These are phyloP conservation scores for Leucophenga montana DNA, from an alignment of 2,888 invertebrate genomes.

Conservation along the genomic window DNA sequence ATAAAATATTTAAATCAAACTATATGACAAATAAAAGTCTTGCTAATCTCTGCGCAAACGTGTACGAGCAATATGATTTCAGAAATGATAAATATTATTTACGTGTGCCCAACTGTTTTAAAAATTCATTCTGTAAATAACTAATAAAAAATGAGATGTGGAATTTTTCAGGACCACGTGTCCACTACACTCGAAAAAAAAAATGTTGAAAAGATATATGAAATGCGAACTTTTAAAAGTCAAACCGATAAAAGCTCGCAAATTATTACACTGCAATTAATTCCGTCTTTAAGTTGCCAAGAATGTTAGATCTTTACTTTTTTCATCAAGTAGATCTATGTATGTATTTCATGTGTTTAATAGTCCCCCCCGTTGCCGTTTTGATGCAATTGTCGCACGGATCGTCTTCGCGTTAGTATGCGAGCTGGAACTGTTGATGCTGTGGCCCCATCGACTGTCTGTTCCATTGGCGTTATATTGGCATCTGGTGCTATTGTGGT, in stretches of 20 bases:
- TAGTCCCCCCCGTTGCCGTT: conserved; percentile 52
- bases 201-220: no score
- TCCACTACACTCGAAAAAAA: not conserved
- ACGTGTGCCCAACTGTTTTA: not conserved
- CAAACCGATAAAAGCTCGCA: not conserved
- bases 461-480: conserved; percentile 24
- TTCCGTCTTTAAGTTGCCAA: not conserved
- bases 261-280: not conserved
- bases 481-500: conserved; percentile 30
- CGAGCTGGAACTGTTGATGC: conserved; percentile 43
- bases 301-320: not conserved
- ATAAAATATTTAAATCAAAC: conserved; percentile 5
- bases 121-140: not conserved
- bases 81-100: not conserved
- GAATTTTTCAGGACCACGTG: not conserved
- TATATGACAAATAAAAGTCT: conserved; percentile 19
- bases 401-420: conserved; percentile 65
- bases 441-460: conserved; percentile 39
- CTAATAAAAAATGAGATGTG: not conserved
- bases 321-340: not conserved
- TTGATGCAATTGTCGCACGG: conserved; percentile 60
- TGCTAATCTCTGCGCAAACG: conserved; percentile 20
- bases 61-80: not conserved
- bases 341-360: not conserved
- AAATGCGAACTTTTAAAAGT: not conserved